A percentile compares a stretch with the other conserved stretches of the same genome.
phyloP scores from a whole-genome alignment of 2,797 vertebrate species.

The Tympanoctomys barrerae region DNA sequence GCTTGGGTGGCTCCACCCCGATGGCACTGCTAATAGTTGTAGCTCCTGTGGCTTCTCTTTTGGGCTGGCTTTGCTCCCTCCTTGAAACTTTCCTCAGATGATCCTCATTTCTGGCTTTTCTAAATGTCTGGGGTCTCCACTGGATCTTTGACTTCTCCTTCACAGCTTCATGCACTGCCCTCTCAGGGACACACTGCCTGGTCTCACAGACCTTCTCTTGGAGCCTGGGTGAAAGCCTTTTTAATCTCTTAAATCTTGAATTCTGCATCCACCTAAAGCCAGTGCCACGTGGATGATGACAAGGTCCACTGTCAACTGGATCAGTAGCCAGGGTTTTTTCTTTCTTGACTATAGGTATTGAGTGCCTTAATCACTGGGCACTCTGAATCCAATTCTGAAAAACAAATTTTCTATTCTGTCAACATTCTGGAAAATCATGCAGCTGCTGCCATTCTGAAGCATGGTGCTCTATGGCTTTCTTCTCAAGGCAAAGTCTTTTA shows the following conservation, averaged over 20 bases:
- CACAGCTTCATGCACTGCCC: background rate
- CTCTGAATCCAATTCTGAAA: background rate
- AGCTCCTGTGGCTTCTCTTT: background rate
- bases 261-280: background rate
- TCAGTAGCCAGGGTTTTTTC: background rate
- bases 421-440: background rate
- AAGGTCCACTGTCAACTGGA: background rate
- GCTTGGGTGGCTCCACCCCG: background rate
- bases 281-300: background rate
- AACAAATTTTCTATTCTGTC: background rate
- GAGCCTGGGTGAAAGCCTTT: background rate
- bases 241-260: background rate
- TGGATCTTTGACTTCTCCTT: background rate
- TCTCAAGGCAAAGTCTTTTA: too few species aligned
- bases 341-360: background rate
- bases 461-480: background rate
- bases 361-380: background rate
- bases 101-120: background rate
- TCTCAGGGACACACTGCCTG: background rate
- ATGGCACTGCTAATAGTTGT: background rate
- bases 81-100: background rate
- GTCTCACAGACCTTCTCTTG: background rate
- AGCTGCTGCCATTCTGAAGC: background rate
- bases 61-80: background rate
- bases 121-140: background rate